Evolutionary conservation across 2,888 invertebrate species (phyloP), one percentile per base, ranked within the genome.

Genomic region (Oscheius myriophilus): DNA sequence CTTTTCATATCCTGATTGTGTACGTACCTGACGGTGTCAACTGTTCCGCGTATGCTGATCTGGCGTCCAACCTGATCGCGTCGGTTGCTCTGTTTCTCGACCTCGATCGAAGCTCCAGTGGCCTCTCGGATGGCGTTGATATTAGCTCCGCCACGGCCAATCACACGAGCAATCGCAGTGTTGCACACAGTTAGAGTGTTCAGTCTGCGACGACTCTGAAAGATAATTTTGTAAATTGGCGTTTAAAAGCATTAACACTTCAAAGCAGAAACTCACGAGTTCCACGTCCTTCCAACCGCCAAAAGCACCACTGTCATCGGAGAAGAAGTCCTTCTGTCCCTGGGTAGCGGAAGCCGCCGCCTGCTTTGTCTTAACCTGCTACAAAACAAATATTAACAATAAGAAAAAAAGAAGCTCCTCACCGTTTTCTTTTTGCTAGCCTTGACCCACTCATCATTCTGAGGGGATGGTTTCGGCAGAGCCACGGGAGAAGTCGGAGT

Each of bases 81-180:
- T 93, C 54, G 70, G 43, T 81, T 80, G 75, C 87, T 86, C 89
- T 96, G 95, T 88, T 97, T 97, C 88, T 97, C 97, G 33, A 97
- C 82, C 66, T 84, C 84, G 39, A 98, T 97, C 87, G 96, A 94
- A 6, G 97, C 97, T 70, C 96, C 95, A 41, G 97, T 96, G 63
- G 94, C 93, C 68, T 94, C 93, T 70, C 97, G 91, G 87, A 98
- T 96, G 14, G 96, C 95, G 89, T 98, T 98, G 85, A 98, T 96
- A 89, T 97, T 97, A 4, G 93, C 93, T 58, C 97, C 97, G 41
- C 93, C 95, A 82, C 97, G 92, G 0, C 97, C 97, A 86, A 98
- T 98, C 62, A 98, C 96, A 66, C 97, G 91, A 70, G 96, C 95
- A 73, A 97, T 96, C 54, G 95, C 96, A 87, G 93, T 93, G 26